These are phyloP conservation scores for Coptodon bakossiorum DNA, from an alignment of 2,113 vertebrate genomes.

Conservation along the genomic window DNA sequence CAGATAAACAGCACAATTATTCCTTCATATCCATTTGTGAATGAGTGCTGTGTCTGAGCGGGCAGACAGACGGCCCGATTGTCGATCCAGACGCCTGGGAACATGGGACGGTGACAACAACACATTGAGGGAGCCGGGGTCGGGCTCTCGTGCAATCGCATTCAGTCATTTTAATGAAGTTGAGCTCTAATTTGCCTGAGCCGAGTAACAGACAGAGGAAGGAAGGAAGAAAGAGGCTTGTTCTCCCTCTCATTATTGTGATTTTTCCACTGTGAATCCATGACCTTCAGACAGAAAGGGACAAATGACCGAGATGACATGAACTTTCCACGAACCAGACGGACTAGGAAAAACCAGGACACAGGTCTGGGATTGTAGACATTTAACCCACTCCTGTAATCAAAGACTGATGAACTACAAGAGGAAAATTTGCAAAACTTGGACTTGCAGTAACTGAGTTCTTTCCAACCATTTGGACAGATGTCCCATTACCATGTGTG, in stretches of 20 bases:
- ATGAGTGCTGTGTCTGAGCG: conserved; percentile 6
- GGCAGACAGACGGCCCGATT: conserved; percentile 35
- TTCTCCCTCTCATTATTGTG: neutral
- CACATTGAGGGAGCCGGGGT: neutral
- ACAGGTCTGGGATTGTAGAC: neutral
- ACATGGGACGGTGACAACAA: neutral
- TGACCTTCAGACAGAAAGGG: conserved; percentile 12
- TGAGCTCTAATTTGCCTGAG: conserved; percentile 10
- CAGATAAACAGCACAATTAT: conserved; percentile 20
- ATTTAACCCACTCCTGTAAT: neutral
- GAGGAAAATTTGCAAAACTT: neutral
- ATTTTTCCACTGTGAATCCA: neutral
- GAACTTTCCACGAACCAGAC: conserved; percentile 16
- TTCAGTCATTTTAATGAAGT: conserved; percentile 38
- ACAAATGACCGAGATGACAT: neutral
- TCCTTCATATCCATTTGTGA: conserved; percentile 10
- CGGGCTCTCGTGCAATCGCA: neutral
- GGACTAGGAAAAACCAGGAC: neutral
- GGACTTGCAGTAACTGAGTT: fast-evolving
- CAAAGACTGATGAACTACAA: neutral
- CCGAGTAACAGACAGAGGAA: neutral
- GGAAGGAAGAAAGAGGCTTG: neutral
- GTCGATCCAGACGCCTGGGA: conserved; percentile 19
- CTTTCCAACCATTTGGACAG: neutral
- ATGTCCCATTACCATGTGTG: neutral